These are phyloP conservation scores for Ennomos quercinarius DNA, from an alignment of 2,888 invertebrate genomes.

Conservation along the genomic window DNA sequence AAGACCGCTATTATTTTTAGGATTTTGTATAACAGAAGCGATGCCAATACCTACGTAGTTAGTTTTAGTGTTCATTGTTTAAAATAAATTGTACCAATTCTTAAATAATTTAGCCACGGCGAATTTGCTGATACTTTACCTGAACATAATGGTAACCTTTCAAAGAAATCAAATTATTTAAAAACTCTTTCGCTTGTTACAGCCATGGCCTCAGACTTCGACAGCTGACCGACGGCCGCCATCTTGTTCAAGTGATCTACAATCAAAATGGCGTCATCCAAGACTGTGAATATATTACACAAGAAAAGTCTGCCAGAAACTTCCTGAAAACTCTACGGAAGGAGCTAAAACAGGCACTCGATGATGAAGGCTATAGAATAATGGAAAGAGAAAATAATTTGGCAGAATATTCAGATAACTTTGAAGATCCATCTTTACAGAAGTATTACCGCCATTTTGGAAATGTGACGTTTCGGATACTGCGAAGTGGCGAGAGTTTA, in stretches of 20 bases:
- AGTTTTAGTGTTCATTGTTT: too few relatives aligned
- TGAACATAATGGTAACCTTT: too few relatives aligned
- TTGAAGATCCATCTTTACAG: conserved; percentile 46
- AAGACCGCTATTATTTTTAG: too few relatives aligned
- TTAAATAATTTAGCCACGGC: too few relatives aligned
- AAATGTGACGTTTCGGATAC: conserved; percentile 84
- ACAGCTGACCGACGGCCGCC: conserved; percentile 88
- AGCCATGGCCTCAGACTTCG: conserved; percentile 86
- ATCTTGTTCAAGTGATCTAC: conserved; percentile 89
- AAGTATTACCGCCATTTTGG: conserved; percentile 73
- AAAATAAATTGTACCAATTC: too few relatives aligned
- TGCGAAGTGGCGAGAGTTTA: conserved; percentile 76
- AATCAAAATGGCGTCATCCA: conserved; percentile 84
- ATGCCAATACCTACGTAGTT: too few relatives aligned
- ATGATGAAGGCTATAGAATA: conserved; percentile 68
- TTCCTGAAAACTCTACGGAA: conserved; percentile 86
- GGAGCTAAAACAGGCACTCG: conserved; percentile 81
- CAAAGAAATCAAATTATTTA: not conserved
- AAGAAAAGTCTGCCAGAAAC: conserved; percentile 80
- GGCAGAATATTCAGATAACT: conserved; percentile 40
- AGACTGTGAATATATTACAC: conserved; percentile 89
- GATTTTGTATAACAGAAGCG: too few relatives aligned
- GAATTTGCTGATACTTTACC: too few relatives aligned
- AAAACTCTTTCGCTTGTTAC: conserved; percentile 59
- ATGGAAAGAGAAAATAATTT: conserved; percentile 50